Evolutionary conservation across 2,888 invertebrate species (phyloP).

Genomic region (Andrena camellia): DNA sequence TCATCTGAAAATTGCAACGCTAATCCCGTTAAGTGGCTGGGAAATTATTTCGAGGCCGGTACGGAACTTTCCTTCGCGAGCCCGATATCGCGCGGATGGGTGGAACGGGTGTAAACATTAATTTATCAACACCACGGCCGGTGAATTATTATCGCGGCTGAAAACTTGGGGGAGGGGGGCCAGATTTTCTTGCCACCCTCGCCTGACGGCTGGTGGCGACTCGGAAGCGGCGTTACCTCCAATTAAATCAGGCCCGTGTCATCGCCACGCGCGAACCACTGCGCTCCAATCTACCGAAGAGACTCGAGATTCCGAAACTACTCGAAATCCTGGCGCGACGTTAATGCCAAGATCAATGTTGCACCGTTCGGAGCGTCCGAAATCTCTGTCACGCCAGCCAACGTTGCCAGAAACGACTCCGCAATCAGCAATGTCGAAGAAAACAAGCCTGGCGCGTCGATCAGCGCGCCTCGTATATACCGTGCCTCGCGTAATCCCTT

Average conservation of each 20-base stretch:
- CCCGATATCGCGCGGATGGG: constrained; percentile 32
- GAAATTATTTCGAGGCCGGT: constrained; percentile 49
- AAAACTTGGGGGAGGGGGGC: not conserved
- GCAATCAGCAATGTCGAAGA: not conserved
- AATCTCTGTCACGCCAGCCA: not conserved
- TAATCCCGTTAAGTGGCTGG: constrained; percentile 46
- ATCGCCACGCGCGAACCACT: not conserved
- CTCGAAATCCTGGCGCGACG: not conserved
- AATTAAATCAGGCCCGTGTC: constrained; percentile 15
- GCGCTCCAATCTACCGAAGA: not conserved
- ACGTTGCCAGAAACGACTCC: constrained; percentile 22
- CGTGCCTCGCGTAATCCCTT: not conserved
- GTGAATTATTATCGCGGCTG: constrained; percentile 28
- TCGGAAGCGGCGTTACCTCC: not conserved
- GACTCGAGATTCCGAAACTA: not conserved
- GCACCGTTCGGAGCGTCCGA: not conserved
- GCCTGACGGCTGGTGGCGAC: not conserved
- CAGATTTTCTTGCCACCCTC: not conserved
- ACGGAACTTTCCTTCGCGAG: constrained; percentile 46
- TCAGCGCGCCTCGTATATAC: not conserved
- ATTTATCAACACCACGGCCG: constrained; percentile 45
- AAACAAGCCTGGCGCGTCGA: not conserved
- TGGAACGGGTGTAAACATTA: constrained; percentile 54
- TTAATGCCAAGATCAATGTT: constrained; percentile 54
- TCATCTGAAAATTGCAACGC: constrained; percentile 45